A percentile compares a stretch with the other conserved stretches of the same genome.
Conservation (phyloP, 2,113 vertebrate genomes). For the Origma solitaria region DNA sequence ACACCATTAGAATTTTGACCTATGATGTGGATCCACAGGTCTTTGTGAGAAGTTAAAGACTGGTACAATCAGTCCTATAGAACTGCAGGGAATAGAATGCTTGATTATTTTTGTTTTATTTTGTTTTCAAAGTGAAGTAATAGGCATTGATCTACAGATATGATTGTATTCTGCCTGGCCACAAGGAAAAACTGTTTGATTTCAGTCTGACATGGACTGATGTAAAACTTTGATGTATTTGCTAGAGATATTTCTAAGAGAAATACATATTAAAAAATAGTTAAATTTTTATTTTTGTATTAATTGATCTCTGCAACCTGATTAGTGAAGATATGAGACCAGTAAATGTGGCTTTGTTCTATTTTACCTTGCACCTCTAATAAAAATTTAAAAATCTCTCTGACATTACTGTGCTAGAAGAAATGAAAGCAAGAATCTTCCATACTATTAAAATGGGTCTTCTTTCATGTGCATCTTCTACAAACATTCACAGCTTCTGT, state of each 20-base stretch:
- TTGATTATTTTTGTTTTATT: slow-evolving; percentile 38
- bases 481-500: slow-evolving; percentile 54
- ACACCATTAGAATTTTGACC: neutral
- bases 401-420: slow-evolving; percentile 13
- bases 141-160: slow-evolving; percentile 35
- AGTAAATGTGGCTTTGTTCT: slow-evolving; percentile 47
- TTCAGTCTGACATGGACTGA: neutral
- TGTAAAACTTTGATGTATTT: slow-evolving; percentile 35
- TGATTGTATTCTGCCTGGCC: neutral
- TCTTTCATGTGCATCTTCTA: slow-evolving; percentile 57
- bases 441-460: slow-evolving; percentile 30
- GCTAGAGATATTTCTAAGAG: slow-evolving; percentile 34
- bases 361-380: slow-evolving; percentile 33
- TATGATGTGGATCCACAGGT: neutral
- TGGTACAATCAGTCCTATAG: neutral
- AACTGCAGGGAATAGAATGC: neutral
- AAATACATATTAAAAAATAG: slow-evolving; percentile 42
- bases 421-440: slow-evolving; percentile 53
- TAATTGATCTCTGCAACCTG: slow-evolving; percentile 33
- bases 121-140: slow-evolving; percentile 25
- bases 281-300: slow-evolving; percentile 49
- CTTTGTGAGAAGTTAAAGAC: neutral
- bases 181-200: slow-evolving; percentile 18
- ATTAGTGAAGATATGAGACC: slow-evolving; percentile 10
- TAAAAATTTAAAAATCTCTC: slow-evolving; percentile 36